A percentile compares a stretch with the other conserved stretches of the same genome.
Conservation (phyloP, 1,140 invertebrate genomes). For the Hermetia illucens region DNA sequence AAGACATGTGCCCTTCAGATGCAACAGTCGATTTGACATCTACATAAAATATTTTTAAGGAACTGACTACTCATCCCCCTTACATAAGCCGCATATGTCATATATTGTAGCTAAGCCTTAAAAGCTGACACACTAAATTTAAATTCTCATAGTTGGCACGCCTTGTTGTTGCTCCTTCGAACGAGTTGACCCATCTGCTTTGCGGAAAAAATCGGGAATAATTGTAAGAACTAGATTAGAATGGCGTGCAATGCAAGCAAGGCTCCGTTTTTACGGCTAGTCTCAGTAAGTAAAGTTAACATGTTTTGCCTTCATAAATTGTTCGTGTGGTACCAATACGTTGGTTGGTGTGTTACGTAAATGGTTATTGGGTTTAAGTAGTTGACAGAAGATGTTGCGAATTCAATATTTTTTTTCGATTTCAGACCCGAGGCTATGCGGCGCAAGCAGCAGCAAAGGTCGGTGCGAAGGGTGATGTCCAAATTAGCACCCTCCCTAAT, state of each 20-base stretch:
- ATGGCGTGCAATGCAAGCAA: constrained; percentile 30
- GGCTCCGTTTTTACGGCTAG: constrained; percentile 22
- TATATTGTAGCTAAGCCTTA: too few relatives aligned
- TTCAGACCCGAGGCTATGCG: constrained; percentile 38
- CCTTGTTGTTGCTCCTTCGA: too few relatives aligned
- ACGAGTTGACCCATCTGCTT: too few relatives aligned
- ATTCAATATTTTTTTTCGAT: constrained; percentile 8
- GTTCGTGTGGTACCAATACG: background rate
- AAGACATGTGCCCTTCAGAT: too few relatives aligned
- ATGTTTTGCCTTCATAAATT: background rate
- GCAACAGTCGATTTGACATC: too few relatives aligned
- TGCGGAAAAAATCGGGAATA: too few relatives aligned
- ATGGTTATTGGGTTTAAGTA: background rate
- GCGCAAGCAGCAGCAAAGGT: constrained; percentile 32
- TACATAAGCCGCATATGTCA: too few relatives aligned
- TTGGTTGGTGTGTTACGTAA: constrained; percentile 8
- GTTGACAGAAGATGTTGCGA: constrained; percentile 3
- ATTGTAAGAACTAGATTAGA: constrained; percentile 13
- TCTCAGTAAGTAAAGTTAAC: constrained; percentile 21
- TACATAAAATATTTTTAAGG: too few relatives aligned
- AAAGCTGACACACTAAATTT: too few relatives aligned
- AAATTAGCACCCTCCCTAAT: constrained; percentile 39
- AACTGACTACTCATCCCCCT: too few relatives aligned
- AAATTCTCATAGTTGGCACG: too few relatives aligned
- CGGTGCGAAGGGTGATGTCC: constrained; percentile 29